Percentiles rank a stretch among this genome's conserved stretches.
Conservation (phyloP, 2,113 vertebrate genomes). For the Pseudopodoces humilis region DNA sequence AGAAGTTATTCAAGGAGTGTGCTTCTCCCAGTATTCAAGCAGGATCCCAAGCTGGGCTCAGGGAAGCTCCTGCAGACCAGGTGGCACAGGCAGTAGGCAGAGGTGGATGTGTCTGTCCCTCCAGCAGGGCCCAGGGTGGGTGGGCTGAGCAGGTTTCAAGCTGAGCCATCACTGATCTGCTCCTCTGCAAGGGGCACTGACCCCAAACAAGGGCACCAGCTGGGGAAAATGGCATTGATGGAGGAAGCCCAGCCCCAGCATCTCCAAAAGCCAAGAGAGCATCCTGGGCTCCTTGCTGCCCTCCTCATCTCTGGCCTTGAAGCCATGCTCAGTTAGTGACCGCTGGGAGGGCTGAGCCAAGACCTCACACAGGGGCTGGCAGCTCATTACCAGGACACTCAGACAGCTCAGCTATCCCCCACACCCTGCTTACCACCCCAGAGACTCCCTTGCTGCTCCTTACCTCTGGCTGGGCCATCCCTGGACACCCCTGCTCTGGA, state of each 20-base stretch:
- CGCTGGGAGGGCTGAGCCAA: background rate
- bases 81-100: background rate
- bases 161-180: background rate
- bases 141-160: background rate
- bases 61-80: background rate
- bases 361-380: background rate
- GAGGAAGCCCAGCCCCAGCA: background rate
- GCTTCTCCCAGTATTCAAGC: background rate
- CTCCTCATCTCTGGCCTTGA: background rate
- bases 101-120: background rate
- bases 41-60: background rate
- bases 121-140: background rate
- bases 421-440: background rate
- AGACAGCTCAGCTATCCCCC: background rate
- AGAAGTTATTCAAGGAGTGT: background rate
- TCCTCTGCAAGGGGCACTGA: background rate
- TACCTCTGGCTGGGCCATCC: background rate
- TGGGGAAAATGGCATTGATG: background rate
- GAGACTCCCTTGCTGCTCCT: background rate
- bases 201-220: background rate
- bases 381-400: background rate
- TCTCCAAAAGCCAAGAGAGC: background rate
- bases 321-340: background rate
- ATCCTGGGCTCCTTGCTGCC: background rate
- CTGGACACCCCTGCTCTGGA: background rate